Base-by-base conservation (phyloP, 1,140 invertebrate species). In the Phenacoccus solenopsis region DNA sequence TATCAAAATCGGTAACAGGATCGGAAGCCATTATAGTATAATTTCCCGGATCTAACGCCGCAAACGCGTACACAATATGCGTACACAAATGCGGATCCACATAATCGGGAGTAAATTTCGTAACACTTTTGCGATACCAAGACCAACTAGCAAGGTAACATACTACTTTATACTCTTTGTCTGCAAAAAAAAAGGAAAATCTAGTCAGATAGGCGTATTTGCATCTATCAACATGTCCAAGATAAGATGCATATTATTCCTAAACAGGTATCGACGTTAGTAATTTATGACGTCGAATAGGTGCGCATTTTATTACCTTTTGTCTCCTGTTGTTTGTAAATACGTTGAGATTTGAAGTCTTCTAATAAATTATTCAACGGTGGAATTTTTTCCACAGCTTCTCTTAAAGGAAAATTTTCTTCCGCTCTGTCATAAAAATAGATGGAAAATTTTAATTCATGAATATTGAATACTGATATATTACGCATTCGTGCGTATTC, bases 121-220 rank as follows among this genome's bases (percentile, higher is more conserved):
- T 91, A 70, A 89, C 87, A 0, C 83, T 87, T 73, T 90, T 89
- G 59, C 93, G 83, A 75, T 93, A 92, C 76, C 90, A 87, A 0
- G 91, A 86, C 93, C 93, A 95, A 74, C 88, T 94, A 1, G 91
- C 91, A 74, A 93, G 83, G 74, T 94, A 94, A 78, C 93, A 96
- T 0, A 94, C 84, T 0, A 95, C 86, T 72, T 83, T 83, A 2
- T 79, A 78, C 1, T 74, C 75, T 22, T 76, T 72, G 0, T 78
- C 77, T 71, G 68, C 25, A 38, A 38, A 10, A 38, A 9, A 10
- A n/a, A 38, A 38, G n/a, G 9, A 10, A 10, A 38, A 38, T n/a
- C n/a, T 9, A 38, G 9, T 38, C n/a, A 38, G 9, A 38, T 38
- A n/a, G 32, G 32, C 32, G n/a, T 38, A 38, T 38, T 10, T 38